Percentiles rank a stretch among this genome's conserved stretches.
Evolutionary conservation across 1,140 invertebrate genomes (phyloP).

Genomic region (Panulirus ornatus): DNA sequence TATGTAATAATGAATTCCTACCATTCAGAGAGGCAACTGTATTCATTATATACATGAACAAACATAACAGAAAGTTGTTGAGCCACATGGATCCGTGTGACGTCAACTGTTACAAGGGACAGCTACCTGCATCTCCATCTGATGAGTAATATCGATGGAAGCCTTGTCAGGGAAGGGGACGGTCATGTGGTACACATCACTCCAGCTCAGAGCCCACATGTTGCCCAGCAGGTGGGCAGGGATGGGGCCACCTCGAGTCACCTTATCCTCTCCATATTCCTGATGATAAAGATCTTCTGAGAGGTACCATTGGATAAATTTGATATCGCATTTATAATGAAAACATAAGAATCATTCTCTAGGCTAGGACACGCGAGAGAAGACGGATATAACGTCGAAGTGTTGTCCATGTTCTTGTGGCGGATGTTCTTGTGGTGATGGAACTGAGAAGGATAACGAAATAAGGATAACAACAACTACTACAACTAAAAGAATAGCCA

Average conservation of each 20-base stretch:
- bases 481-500: too few relatives aligned
- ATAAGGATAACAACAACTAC: not conserved
- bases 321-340: not conserved
- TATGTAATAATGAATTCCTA: not conserved
- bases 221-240: constrained; percentile 52
- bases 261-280: constrained; percentile 19
- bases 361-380: not conserved
- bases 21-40: not conserved
- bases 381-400: not conserved
- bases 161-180: not conserved
- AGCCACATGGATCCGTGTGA: not conserved
- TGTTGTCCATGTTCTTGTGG: too few relatives aligned
- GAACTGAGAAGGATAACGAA: not conserved
- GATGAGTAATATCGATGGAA: constrained; percentile 12
- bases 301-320: not conserved
- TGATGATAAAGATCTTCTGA: not conserved
- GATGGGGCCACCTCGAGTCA: constrained; percentile 22
- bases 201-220: constrained; percentile 48
- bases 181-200: not conserved
- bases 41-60: not conserved
- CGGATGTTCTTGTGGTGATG: too few relatives aligned
- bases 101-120: not conserved
- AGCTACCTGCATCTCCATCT: constrained; percentile 40
- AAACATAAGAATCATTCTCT: not conserved
- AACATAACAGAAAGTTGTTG: not conserved